phyloP scores from a whole-genome alignment of 2,797 vertebrate genomes.

The Micromesistius poutassou region DNA sequence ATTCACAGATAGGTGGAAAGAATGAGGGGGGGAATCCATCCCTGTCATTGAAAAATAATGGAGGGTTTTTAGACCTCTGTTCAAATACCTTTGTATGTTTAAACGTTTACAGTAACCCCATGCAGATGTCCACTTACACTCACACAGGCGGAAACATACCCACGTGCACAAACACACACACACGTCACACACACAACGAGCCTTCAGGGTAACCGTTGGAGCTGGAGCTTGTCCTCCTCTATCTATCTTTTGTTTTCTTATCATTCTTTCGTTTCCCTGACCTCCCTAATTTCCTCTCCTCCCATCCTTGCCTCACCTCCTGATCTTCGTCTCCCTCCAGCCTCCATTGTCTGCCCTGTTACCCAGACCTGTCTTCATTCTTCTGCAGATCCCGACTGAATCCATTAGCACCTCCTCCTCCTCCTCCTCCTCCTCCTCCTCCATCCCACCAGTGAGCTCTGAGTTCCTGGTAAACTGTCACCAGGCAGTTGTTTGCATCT shows the following conservation, averaged over 20 bases:
- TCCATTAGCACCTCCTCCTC: slow-evolving; percentile 12
- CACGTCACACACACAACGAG: not conserved
- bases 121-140: not conserved
- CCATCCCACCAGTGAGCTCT: slow-evolving; percentile 27
- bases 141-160: slow-evolving; percentile 7
- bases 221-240: not conserved
- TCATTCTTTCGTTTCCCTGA: not conserved
- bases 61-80: not conserved
- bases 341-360: slow-evolving; percentile 8
- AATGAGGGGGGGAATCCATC: not conserved
- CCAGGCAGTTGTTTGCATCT: slow-evolving; percentile 50
- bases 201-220: not conserved
- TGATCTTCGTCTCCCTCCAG: not conserved
- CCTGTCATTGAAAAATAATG: not conserved
- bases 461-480: slow-evolving; percentile 52
- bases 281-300: not conserved
- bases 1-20: slow-evolving; percentile 2
- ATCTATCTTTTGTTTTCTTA: not conserved
- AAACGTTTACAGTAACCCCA: not conserved
- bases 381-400: not conserved
- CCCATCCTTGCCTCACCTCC: not conserved
- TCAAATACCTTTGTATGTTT: not conserved
- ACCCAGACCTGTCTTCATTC: not conserved
- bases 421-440: slow-evolving; percentile 7
- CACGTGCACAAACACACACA: slow-evolving; percentile 4